Percentiles rank a stretch among this genome's conserved stretches.
Evolutionary conservation across 2,113 vertebrate genomes (phyloP).

Genomic region (Pristiophorus japonicus): DNA sequence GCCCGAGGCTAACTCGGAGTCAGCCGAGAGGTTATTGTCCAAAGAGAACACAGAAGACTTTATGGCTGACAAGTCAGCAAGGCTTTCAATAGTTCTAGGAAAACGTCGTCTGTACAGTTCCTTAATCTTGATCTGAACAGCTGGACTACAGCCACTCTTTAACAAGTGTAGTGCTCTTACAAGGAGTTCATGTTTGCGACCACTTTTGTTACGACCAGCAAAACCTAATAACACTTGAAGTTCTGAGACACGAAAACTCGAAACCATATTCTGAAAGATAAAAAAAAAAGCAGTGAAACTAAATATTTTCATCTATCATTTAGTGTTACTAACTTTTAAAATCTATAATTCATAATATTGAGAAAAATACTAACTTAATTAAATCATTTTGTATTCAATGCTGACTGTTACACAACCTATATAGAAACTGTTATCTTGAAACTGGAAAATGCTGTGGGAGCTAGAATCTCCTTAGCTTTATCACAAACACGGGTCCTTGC

Average conservation of each 20-base stretch:
- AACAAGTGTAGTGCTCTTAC: conserved; percentile 75
- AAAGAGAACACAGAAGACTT: conserved; percentile 55
- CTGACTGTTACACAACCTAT: neutral
- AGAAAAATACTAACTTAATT: neutral
- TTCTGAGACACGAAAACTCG: conserved; percentile 79
- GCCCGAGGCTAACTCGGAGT: conserved; percentile 54
- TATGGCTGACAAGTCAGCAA: conserved; percentile 57
- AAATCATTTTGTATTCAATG: neutral
- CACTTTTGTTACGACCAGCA: conserved; percentile 78
- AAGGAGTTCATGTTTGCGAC: conserved; percentile 77
- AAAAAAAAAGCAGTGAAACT: neutral
- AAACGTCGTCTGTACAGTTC: conserved; percentile 73
- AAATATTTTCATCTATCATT: neutral
- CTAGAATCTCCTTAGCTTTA: neutral
- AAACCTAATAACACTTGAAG: conserved; percentile 79
- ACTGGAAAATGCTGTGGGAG: neutral
- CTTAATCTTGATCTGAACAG: conserved; percentile 71
- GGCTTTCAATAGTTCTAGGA: conserved; percentile 64
- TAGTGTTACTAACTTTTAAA: neutral
- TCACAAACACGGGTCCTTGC: neutral
- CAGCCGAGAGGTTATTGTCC: conserved; percentile 56
- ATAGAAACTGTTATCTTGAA: neutral
- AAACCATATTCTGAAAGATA: conserved; percentile 73
- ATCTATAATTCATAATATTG: neutral
- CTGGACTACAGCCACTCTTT: conserved; percentile 74